Evolutionary conservation across 2,888 invertebrate genomes (phyloP).

Genomic region (Anaspis maculata): DNA sequence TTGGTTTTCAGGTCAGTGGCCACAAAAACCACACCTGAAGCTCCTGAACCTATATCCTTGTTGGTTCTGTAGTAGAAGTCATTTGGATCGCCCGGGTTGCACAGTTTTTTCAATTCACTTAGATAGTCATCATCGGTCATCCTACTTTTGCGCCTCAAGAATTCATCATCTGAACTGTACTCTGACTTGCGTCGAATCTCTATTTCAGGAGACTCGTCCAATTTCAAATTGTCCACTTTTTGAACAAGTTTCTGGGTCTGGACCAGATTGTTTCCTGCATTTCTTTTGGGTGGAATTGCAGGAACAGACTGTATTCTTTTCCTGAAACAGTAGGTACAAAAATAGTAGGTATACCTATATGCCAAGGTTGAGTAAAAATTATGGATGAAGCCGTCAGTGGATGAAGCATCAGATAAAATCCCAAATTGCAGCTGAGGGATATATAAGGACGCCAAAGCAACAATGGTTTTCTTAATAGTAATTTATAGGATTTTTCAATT

Average conservation of each 20-base stretch:
- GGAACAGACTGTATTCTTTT: slow-evolving; percentile 50
- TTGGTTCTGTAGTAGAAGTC: slow-evolving; percentile 67
- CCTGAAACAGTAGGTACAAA: slow-evolving; percentile 3
- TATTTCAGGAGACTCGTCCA: slow-evolving; percentile 35
- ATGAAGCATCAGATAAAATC: too few relatives aligned
- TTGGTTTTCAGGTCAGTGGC: slow-evolving; percentile 69
- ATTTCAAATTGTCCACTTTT: slow-evolving; percentile 39
- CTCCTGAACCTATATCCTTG: slow-evolving; percentile 85
- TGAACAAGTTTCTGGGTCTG: slow-evolving; percentile 37
- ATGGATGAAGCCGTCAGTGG: too few relatives aligned
- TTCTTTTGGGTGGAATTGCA: slow-evolving; percentile 42
- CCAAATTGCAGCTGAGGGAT: background rate
- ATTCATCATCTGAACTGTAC: slow-evolving; percentile 32
- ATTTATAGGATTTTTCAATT: too few relatives aligned
- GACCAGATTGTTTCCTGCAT: slow-evolving; percentile 22
- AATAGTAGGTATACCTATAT: too few relatives aligned
- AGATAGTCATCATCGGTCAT: slow-evolving; percentile 66
- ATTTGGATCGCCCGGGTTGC: slow-evolving; percentile 74
- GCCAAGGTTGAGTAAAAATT: too few relatives aligned
- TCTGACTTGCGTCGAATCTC: slow-evolving; percentile 36
- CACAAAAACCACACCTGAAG: slow-evolving; percentile 86
- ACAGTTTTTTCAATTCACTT: slow-evolving; percentile 64
- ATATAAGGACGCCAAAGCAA: background rate
- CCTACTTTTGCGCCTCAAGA: slow-evolving; percentile 40
- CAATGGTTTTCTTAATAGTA: background rate